A percentile compares a stretch with the other conserved stretches of the same genome.
phyloP scores from a whole-genome alignment of 2,888 invertebrate species.

The Mayetiola destructor region DNA sequence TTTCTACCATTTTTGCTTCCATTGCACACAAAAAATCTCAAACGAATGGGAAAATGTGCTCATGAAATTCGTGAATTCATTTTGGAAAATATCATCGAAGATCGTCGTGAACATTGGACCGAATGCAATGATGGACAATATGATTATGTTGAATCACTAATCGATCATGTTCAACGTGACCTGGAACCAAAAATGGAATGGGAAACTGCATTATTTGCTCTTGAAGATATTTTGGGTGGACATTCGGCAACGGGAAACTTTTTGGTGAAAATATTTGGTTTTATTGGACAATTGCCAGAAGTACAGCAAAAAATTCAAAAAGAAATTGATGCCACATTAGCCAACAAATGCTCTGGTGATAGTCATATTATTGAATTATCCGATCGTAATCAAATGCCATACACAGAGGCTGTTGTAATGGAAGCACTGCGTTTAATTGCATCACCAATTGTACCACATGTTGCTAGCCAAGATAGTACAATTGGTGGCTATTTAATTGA shows the following conservation, averaged over 20 bases:
- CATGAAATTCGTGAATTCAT: slow-evolving; percentile 42
- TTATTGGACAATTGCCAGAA: slow-evolving; percentile 38
- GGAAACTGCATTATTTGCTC: slow-evolving; percentile 32
- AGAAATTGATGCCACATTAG: slow-evolving; percentile 33
- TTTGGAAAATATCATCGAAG: slow-evolving; percentile 36
- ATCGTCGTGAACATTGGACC: slow-evolving; percentile 32
- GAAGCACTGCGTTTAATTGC: slow-evolving; percentile 48
- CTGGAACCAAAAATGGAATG: slow-evolving; percentile 35
- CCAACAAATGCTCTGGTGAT: not conserved
- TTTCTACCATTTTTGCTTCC: slow-evolving; percentile 48
- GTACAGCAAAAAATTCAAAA: slow-evolving; percentile 40
- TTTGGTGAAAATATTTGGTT: slow-evolving; percentile 43
- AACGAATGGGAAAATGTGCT: slow-evolving; percentile 38
- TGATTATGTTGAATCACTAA: slow-evolving; percentile 45
- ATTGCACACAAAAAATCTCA: slow-evolving; percentile 38
- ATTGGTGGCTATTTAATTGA: slow-evolving; percentile 44
- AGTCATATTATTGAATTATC: slow-evolving; percentile 17
- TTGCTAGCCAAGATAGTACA: slow-evolving; percentile 45
- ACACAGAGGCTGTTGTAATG: slow-evolving; percentile 44
- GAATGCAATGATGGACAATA: slow-evolving; percentile 26
- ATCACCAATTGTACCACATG: slow-evolving; percentile 54
- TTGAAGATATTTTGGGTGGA: slow-evolving; percentile 44
- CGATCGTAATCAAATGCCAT: slow-evolving; percentile 41
- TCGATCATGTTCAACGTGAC: slow-evolving; percentile 38
- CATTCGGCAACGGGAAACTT: slow-evolving; percentile 51